Evolutionary conservation across 1,140 invertebrate species (phyloP).

Genomic region (Drosophila aff.): DNA sequence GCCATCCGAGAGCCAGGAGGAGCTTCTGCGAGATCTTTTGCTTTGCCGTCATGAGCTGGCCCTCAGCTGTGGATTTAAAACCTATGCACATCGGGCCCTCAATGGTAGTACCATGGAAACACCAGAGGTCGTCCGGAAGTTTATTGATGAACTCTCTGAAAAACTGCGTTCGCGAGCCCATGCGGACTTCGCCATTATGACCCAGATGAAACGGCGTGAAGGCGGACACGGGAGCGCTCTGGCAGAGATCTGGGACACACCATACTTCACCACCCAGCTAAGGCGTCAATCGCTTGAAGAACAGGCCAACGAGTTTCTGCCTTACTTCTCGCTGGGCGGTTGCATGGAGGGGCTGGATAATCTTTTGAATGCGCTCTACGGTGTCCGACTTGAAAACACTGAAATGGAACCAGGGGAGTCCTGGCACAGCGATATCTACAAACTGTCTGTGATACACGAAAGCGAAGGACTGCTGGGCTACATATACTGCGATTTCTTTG

Average conservation of each 20-base stretch:
- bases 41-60: constrained; percentile 91
- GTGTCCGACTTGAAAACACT: constrained; percentile 90
- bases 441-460: constrained; percentile 93
- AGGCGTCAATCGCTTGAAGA: constrained; percentile 90
- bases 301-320: constrained; percentile 89
- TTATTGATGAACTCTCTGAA: constrained; percentile 92
- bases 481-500: constrained; percentile 99
- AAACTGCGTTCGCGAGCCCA: constrained; percentile 88
- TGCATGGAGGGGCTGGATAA: constrained; percentile 98
- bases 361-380: constrained; percentile 92
- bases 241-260: constrained; percentile 93
- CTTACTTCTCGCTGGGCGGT: constrained; percentile 96
- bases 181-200: constrained; percentile 91
- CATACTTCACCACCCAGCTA: constrained; percentile 91
- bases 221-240: constrained; percentile 66
- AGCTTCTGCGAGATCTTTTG: constrained; percentile 90
- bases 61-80: constrained; percentile 93
- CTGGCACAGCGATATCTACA: constrained; percentile 95
- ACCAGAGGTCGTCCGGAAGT: constrained; percentile 91
- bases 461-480: constrained; percentile 93
- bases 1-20: constrained; percentile 92
- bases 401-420: constrained; percentile 91
- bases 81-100: constrained; percentile 95
- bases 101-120: constrained; percentile 94
- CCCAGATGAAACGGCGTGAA: constrained; percentile 88